phyloP scores from a whole-genome alignment of 2,797 vertebrate species.

The Neomorphus geoffroyi region DNA sequence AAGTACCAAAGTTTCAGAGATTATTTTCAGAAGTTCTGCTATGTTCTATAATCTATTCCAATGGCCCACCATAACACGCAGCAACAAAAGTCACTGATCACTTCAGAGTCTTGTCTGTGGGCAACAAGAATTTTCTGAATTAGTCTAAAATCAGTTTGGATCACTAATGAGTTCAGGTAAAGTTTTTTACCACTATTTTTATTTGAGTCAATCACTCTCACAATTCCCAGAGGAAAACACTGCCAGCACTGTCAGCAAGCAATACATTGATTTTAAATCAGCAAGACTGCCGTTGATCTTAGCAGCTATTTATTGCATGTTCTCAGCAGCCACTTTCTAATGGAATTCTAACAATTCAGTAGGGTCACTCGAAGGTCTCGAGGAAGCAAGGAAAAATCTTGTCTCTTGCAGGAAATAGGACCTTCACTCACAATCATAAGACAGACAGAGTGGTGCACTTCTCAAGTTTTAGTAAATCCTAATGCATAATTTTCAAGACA shows the following conservation, averaged over 20 bases:
- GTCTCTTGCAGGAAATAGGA: neutral
- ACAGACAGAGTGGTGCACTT: neutral
- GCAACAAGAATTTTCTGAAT: neutral
- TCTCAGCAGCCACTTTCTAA: conserved; percentile 46
- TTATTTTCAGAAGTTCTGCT: neutral
- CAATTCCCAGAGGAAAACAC: conserved; percentile 4
- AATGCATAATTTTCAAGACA: neutral
- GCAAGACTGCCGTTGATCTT: conserved; percentile 53
- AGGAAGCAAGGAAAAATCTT: neutral
- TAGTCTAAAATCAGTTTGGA: neutral
- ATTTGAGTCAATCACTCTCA: conserved; percentile 5
- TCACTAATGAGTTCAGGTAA: conserved; percentile 16
- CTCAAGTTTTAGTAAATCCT: neutral
- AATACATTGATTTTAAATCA: conserved; percentile 53
- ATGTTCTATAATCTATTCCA: neutral
- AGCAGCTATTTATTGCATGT: conserved; percentile 60
- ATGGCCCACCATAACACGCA: neutral
- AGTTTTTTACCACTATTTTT: conserved; percentile 20
- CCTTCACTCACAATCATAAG: neutral
- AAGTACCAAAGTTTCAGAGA: neutral
- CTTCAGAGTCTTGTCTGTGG: neutral
- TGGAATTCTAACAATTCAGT: conserved; percentile 49
- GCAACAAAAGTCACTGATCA: neutral
- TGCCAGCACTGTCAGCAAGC: neutral
- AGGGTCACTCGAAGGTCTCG: neutral